Evolutionary conservation across 2,888 invertebrate species (phyloP).

Genomic region (Erebia epiphron): DNA sequence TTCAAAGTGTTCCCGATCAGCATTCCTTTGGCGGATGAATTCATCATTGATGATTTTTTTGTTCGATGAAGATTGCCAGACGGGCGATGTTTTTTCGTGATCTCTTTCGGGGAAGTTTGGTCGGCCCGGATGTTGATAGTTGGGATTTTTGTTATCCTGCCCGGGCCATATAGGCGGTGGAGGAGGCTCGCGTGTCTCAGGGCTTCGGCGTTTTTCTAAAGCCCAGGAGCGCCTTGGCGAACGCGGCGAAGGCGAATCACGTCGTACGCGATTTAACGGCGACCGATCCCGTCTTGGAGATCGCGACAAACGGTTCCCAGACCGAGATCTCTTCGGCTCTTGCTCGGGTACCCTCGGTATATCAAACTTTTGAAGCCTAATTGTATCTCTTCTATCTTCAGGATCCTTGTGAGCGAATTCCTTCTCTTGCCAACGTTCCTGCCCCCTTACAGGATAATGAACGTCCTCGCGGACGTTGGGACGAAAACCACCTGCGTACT

Average conservation of each 20-base stretch:
- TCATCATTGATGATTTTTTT: constrained; percentile 33
- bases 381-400: constrained; percentile 55
- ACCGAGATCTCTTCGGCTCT: constrained; percentile 44
- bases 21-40: constrained; percentile 20
- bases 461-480: constrained; percentile 53
- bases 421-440: constrained; percentile 59
- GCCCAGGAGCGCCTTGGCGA: constrained; percentile 75
- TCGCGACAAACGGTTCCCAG: constrained; percentile 53
- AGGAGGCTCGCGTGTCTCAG: constrained; percentile 59
- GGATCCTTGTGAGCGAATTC: constrained; percentile 33
- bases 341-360: constrained; percentile 43
- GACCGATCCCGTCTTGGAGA: constrained; percentile 67
- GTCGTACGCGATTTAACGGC: constrained; percentile 59
- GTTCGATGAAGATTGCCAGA: constrained; percentile 43
- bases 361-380: constrained; percentile 45
- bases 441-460: constrained; percentile 51
- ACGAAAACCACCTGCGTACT: constrained; percentile 72
- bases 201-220: constrained; percentile 67
- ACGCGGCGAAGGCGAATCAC: constrained; percentile 65
- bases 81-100: constrained; percentile 39
- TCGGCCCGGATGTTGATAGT: constrained; percentile 37
- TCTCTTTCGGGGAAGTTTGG: constrained; percentile 45
- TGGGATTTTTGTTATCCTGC: constrained; percentile 45
- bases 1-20: constrained; percentile 33
- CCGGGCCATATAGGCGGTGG: constrained; percentile 72